These are phyloP conservation scores for Calephelis virginiensis DNA, from an alignment of 1,140 invertebrate species.

Conservation along the genomic window DNA sequence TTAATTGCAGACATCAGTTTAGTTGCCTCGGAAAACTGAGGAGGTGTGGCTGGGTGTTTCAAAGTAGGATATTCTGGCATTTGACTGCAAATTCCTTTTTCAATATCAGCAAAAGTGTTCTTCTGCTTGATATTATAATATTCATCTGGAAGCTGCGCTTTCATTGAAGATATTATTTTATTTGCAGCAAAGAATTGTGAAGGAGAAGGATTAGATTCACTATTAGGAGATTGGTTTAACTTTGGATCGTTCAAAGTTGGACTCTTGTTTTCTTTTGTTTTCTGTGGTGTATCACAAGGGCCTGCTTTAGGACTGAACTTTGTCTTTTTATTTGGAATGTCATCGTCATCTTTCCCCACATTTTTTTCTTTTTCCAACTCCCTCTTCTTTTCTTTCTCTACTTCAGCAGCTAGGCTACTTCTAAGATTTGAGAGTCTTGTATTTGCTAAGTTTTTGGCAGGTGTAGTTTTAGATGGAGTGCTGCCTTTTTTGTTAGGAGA, in stretches of 20 bases:
- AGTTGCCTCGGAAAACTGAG: constrained; percentile 67
- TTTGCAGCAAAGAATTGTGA: constrained; percentile 70
- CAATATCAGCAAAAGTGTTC: constrained; percentile 68
- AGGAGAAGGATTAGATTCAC: constrained; percentile 57
- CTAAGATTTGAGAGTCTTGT: constrained; percentile 50
- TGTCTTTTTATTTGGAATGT: constrained; percentile 31
- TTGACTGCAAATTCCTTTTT: constrained; percentile 62
- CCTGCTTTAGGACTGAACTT: constrained; percentile 36
- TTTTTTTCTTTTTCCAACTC: not conserved
- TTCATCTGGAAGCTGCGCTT: constrained; percentile 65
- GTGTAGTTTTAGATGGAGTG: constrained; percentile 24
- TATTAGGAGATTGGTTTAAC: constrained; percentile 52
- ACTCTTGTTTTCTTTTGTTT: constrained; percentile 44
- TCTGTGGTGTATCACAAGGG: constrained; percentile 36
- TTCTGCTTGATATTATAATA: constrained; percentile 61
- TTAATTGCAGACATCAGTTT: constrained; percentile 67
- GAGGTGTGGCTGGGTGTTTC: constrained; percentile 64
- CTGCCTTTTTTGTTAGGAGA: constrained; percentile 20
- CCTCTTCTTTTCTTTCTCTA: constrained; percentile 31
- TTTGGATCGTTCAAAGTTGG: constrained; percentile 50
- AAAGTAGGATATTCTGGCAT: constrained; percentile 58
- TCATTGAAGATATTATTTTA: constrained; percentile 72
- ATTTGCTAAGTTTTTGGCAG: constrained; percentile 48
- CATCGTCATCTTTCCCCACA: constrained; percentile 24
- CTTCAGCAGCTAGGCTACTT: constrained; percentile 39